Percentiles rank a stretch among this genome's conserved stretches.
Evolutionary conservation across 2,113 vertebrate genomes (phyloP).

Genomic region (Apaloderma vittatum): DNA sequence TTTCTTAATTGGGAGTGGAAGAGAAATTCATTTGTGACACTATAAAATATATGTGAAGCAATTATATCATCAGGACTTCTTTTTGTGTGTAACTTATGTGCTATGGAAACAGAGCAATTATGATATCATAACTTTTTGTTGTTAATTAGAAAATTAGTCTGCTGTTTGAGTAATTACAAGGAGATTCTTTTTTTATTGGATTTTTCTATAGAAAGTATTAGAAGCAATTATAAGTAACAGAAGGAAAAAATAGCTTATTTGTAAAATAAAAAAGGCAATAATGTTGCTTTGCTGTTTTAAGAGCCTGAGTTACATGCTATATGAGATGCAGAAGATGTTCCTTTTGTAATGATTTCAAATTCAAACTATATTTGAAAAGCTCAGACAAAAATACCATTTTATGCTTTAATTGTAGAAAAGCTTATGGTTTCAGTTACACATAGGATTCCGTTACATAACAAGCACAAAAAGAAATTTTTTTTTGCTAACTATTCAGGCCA

Average conservation of each 20-base stretch:
- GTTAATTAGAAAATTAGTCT: conserved; percentile 71
- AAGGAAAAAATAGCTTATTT: conserved; percentile 50
- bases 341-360: neutral
- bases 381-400: neutral
- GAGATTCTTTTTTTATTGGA: conserved; percentile 3
- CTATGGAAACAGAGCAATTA: conserved; percentile 56
- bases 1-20: conserved; percentile 10
- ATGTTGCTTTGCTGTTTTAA: neutral
- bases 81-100: conserved; percentile 17
- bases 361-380: neutral
- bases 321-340: neutral
- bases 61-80: conserved; percentile 49
- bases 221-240: conserved; percentile 42
- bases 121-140: conserved; percentile 49
- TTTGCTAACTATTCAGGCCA: neutral
- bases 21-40: neutral
- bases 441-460: neutral
- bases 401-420: neutral
- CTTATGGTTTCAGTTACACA: neutral
- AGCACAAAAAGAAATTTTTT: neutral
- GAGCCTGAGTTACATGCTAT: neutral
- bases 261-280: conserved; percentile 21
- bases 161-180: conserved; percentile 43
- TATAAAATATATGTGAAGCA: conserved; percentile 39
- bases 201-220: conserved; percentile 47